Evolutionary conservation across 2,113 vertebrate genomes (phyloP), one percentile per base, ranked within the genome.

Genomic region (Excalfactoria chinensis): DNA sequence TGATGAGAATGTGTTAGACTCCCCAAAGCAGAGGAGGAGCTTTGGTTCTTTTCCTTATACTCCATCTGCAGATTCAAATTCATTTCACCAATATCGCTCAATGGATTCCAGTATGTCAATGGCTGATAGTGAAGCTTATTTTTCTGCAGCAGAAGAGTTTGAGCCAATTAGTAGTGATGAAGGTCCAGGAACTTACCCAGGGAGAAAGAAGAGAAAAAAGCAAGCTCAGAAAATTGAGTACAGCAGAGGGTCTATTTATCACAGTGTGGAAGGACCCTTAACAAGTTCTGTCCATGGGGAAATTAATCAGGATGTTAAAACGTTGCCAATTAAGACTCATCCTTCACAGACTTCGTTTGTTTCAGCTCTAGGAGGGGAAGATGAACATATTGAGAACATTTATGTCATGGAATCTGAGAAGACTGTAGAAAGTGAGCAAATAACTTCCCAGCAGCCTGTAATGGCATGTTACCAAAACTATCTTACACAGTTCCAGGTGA

Each of bases 61-160:
- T 2, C 99, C 99, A 0, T 99, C 99, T 34, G 99, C 99, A 1
- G 99, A 99, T 94, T 99, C 99, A 5, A 99, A 98, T 96, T 99
- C 99, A 0, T 99, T 99, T 96, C 99, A 99, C 94, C 99, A 99
- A 63, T 99, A 99, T 95, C 99, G 99, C 75, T 99, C 99, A 0
- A 98, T 99, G 68, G 99, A 99, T 93, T 99, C 99, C 76, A 99
- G 98, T 78, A 99, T 99, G 99, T 99, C 99, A 1, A 98, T 99
- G 96, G 99, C 99, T 5, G 99, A 99, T 69, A 99, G 99, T 2
- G 99, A 99, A 98, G 99, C 99, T 79, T 99, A 99, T 96, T 99
- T 99, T 94, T 99, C 99, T 7, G 99, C 99, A 6, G 98, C 99
- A 0, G 99, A 99, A 83, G 99, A 99, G 93, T 99, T 99, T 68